phyloP scores from a whole-genome alignment of 1,140 invertebrate species.

The Eupristina koningsbergeri region DNA sequence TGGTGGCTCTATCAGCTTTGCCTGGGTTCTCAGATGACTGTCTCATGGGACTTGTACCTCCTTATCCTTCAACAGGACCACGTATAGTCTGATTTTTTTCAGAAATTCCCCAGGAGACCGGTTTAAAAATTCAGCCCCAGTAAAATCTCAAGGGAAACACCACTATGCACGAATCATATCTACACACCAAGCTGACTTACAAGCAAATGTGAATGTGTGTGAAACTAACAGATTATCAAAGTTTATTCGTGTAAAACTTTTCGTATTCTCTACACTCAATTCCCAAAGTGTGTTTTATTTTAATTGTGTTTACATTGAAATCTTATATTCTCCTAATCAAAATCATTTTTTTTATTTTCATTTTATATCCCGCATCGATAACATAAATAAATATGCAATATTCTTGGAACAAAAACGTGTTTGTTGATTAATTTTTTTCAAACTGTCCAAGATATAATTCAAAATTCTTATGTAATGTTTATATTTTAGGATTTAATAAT shows the following conservation, averaged over 20 bases:
- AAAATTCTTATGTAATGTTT: too few species aligned
- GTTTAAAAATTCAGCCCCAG: slow-evolving; percentile 65
- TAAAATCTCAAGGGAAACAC: slow-evolving; percentile 26
- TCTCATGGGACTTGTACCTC: slow-evolving; percentile 59
- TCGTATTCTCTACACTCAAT: not conserved
- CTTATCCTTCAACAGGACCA: slow-evolving; percentile 59
- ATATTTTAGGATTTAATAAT: too few species aligned
- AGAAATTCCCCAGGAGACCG: slow-evolving; percentile 57
- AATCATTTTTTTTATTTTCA: too few species aligned
- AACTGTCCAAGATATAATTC: too few species aligned
- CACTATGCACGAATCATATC: slow-evolving; percentile 57
- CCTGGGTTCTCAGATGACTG: not conserved
- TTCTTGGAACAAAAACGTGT: too few species aligned
- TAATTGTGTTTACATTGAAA: not conserved
- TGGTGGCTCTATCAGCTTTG: slow-evolving; percentile 20
- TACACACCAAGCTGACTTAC: slow-evolving; percentile 51
- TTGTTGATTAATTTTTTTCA: too few species aligned
- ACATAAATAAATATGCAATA: too few species aligned
- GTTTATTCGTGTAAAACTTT: not conserved
- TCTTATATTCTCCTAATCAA: too few species aligned
- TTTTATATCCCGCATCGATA: too few species aligned
- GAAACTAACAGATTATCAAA: slow-evolving; percentile 28
- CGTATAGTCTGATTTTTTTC: slow-evolving; percentile 58
- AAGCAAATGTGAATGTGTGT: not conserved
- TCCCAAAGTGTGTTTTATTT: not conserved